Evolutionary conservation across 2,888 invertebrate genomes (phyloP).

Genomic region (Agrotis clavis): DNA sequence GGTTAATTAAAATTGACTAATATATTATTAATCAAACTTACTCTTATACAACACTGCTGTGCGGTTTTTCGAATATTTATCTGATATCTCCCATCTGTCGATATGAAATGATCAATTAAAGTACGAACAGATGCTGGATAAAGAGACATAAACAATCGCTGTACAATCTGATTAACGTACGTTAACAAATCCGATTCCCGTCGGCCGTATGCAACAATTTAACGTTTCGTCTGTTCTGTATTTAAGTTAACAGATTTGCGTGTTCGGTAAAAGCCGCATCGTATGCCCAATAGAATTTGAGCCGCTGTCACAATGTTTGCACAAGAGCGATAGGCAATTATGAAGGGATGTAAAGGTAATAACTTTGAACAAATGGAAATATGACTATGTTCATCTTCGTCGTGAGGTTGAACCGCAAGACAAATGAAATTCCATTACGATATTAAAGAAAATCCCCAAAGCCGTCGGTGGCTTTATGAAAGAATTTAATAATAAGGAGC

Average conservation of each 20-base stretch:
- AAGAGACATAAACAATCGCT: constrained; percentile 33
- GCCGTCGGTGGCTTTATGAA: constrained; percentile 86
- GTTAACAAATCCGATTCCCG: constrained; percentile 51
- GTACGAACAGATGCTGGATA: constrained; percentile 8
- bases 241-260: constrained; percentile 42
- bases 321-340: constrained; percentile 67
- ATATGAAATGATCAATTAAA: constrained; percentile 17
- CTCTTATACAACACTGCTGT: neutral
- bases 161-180: constrained; percentile 49
- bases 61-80: neutral
- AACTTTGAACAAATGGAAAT: constrained; percentile 67
- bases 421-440: constrained; percentile 88
- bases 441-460: constrained; percentile 88
- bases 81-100: neutral
- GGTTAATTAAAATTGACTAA: neutral
- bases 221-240: constrained; percentile 29
- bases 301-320: constrained; percentile 55
- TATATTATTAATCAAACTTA: neutral
- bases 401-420: constrained; percentile 77
- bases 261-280: constrained; percentile 57
- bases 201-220: constrained; percentile 43
- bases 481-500: constrained; percentile 89
- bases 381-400: constrained; percentile 73
- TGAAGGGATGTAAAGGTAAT: constrained; percentile 62
- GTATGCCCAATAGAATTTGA: constrained; percentile 51